A percentile compares a stretch with the other conserved stretches of the same genome.
phyloP scores from a whole-genome alignment of 2,113 vertebrate species.

The Oncorhynchus tshawytscha region DNA sequence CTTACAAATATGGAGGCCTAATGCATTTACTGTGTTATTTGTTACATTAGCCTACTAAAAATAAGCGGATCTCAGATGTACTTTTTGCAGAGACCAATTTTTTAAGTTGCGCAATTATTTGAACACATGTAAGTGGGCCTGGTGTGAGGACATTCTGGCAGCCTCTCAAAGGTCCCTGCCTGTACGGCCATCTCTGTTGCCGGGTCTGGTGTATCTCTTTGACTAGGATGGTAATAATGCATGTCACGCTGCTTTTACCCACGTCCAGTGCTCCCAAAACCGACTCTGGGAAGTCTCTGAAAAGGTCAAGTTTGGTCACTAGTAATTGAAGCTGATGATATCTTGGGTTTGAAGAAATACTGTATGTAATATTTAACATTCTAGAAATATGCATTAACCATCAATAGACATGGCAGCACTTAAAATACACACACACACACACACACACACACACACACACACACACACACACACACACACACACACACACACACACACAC shows the following conservation, averaged over 20 bases:
- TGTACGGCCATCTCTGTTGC: slow-evolving; percentile 31
- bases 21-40: neutral
- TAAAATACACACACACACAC: neutral
- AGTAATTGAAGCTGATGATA: slow-evolving; percentile 31
- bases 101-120: slow-evolving; percentile 47
- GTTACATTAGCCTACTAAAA: neutral
- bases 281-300: slow-evolving; percentile 39
- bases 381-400: neutral
- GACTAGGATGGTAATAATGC: slow-evolving; percentile 53
- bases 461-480: slow-evolving; percentile 22
- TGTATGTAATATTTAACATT: slow-evolving; percentile 43
- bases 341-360: slow-evolving; percentile 27
- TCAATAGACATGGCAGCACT: neutral
- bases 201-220: slow-evolving; percentile 63
- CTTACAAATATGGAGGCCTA: too few species aligned
- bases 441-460: slow-evolving; percentile 18
- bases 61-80: neutral
- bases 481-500: slow-evolving; percentile 18
- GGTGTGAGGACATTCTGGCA: slow-evolving; percentile 43
- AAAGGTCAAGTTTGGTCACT: slow-evolving; percentile 38
- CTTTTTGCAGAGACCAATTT: neutral
- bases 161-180: slow-evolving; percentile 40
- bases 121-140: slow-evolving; percentile 43
- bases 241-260: slow-evolving; percentile 63
- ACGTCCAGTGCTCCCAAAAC: slow-evolving; percentile 47